Evolutionary conservation across 2,888 invertebrate genomes (phyloP), one percentile per base, ranked within the genome.

Genomic region (Morpho helenor): DNA sequence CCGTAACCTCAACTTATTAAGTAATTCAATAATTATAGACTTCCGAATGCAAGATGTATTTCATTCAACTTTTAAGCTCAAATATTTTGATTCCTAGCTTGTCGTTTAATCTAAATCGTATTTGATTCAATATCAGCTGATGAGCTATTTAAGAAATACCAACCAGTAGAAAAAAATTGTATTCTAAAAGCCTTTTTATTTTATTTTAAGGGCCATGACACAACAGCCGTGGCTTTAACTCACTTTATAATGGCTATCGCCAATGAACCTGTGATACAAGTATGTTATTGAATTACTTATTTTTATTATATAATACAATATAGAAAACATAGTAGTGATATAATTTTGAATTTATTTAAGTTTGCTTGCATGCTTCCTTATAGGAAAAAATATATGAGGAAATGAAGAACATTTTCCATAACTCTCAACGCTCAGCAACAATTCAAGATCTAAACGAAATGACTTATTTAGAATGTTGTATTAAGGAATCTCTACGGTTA

Each of bases 161-260:
- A 41, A 22, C 8, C 8, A 41, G 5, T 7, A 39, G 16, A 5
- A 2, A n/a, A 23, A 47, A 16, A 2, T 16, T 16, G 16, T 16
- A 23, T 31, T 9, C 22, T 46, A 2, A 47, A 31, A 31, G 31
- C 31, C 5, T 31, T 31, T 44, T 47, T 50, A 42, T 23, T 43
- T 54, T 8, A 23, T 10, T 31, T 59, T 56, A 40, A 92, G 92
- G 92, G 92, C 6, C 92, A 92, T 60, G 92, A 92, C 59, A 92
- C 92, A 4, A 87, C 89, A 1, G 81, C 91, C 2, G 76, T 82
- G 62, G 84, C 80, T 7, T 69, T 91, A 44, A 76, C 77, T n/a
- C 89, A 83, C 67, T 75, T 76, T 22, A 68, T 91, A 45, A 75
- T 91, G 77, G 66, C 85, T 49, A 68, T 92, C 16, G 92, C 92